Base-by-base conservation (phyloP, 2,888 invertebrate species). In the Plagiodera versicolora region DNA sequence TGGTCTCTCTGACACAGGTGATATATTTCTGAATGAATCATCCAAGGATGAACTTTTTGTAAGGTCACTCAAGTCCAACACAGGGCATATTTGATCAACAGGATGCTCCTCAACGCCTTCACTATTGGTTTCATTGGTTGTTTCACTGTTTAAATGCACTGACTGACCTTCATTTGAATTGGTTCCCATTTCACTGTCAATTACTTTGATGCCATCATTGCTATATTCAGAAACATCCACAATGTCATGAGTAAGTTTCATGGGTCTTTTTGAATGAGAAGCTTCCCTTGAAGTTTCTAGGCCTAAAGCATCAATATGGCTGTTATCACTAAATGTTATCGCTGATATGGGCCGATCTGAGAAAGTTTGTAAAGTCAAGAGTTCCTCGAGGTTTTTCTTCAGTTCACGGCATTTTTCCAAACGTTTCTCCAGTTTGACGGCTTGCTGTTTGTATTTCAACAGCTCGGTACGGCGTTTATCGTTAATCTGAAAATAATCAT, bases 401-500 rank as follows among this genome's bases (percentile, higher is more conserved):
- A 81, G 80, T 0, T 82, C 79, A 66, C 80, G 78, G 1, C 83
- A 79, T 14, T 70, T 67, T 56, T 81, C 78, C 61, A 88, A 80
- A 53, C 84, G 81, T 70, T 84, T 83, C 74, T 91, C 90, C 4
- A 87, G 81, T 72, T 86, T 84, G 60, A 87, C 79, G 0, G 91
- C 91, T 60, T 88, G 79, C 49, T 87, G 80, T 75, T 85, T 88
- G 75, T 89, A 89, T 67, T 84, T 83, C 69, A 83, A 83, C 84
- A 90, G 87, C 79, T 90, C 87, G 72, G 83, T 81, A 20, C 85
- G 81, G 65, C 84, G 83, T 76, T 86, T 83, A 66, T 84, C 82
- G 10, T 87, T 89, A 75, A 90, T 82, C 90, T 90, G 77, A 54
- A 83, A 82, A n/a, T n/a, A n/a, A n/a, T n/a, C n/a, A n/a, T n/a